These are phyloP conservation scores for Leucoraja ocellata DNA, from an alignment of 2,797 vertebrate species.

Conservation along the genomic window DNA sequence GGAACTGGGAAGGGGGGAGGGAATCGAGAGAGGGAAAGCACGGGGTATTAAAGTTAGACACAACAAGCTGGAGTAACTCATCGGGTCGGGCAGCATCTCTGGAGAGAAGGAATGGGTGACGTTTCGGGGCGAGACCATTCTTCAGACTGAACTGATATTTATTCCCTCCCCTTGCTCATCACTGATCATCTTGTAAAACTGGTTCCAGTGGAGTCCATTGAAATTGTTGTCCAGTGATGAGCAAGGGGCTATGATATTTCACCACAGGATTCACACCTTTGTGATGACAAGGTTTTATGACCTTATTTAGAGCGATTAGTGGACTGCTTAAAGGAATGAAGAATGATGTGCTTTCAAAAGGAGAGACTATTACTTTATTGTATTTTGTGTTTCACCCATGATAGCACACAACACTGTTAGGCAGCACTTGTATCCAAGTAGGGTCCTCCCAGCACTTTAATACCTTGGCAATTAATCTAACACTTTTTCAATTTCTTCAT, in stretches of 20 bases:
- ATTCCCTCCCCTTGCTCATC: background rate
- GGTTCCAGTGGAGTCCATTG: background rate
- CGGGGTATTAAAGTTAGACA: too few species aligned
- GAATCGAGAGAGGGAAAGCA: too few species aligned
- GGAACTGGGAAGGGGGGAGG: too few species aligned
- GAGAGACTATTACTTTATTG: background rate
- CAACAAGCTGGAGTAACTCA: too few species aligned
- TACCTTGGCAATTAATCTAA: constrained; percentile 1
- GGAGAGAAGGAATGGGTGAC: too few species aligned
- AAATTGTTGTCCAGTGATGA: too few species aligned
- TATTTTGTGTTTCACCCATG: background rate
- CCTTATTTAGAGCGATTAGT: background rate
- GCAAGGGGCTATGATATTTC: background rate
- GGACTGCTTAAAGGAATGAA: background rate
- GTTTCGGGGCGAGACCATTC: too few species aligned
- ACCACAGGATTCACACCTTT: background rate
- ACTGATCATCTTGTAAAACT: background rate
- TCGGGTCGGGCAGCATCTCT: too few species aligned
- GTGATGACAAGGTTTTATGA: background rate
- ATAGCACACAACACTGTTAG: background rate
- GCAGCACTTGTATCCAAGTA: background rate
- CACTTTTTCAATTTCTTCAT: background rate
- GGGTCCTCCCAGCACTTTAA: background rate
- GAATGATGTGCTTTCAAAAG: background rate
- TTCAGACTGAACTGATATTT: background rate